A percentile compares a stretch with the other conserved stretches of the same genome.
Conservation (phyloP, 2,113 vertebrate species). For the Halcyon senegalensis region DNA sequence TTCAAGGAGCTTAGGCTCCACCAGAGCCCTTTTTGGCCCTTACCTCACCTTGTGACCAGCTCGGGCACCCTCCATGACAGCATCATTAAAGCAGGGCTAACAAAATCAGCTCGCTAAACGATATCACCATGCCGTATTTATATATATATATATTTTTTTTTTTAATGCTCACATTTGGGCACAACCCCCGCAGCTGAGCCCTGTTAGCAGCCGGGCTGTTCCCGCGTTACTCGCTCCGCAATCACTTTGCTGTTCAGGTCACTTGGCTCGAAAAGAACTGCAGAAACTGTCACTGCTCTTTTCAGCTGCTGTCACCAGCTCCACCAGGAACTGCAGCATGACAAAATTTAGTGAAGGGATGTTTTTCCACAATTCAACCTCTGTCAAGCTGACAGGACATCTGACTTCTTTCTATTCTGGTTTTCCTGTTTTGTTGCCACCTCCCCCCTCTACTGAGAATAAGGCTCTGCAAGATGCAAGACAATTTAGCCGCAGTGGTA, state of each 20-base stretch:
- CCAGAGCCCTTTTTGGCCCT: background rate
- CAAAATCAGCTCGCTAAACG: background rate
- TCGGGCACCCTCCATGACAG: background rate
- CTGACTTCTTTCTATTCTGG: background rate
- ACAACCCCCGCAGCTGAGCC: background rate
- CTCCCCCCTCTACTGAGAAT: background rate
- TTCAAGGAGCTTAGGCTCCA: background rate
- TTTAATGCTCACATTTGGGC: background rate
- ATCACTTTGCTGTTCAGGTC: background rate
- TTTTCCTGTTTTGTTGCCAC: background rate
- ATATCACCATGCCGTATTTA: background rate
- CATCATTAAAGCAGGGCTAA: background rate
- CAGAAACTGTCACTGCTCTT: background rate
- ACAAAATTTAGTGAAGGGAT: background rate
- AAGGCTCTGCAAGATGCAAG: background rate
- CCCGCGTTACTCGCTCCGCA: rapidly evolving
- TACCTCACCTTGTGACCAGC: background rate
- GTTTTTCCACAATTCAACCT: background rate
- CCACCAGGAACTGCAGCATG: background rate
- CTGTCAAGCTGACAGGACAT: background rate
- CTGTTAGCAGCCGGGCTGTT: background rate
- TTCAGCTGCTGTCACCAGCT: background rate
- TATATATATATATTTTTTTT: background rate
- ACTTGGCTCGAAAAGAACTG: background rate
- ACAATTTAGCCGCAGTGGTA: background rate